Percentiles rank a stretch among this genome's conserved stretches.
Conservation (phyloP, 2,797 vertebrate species). For the Triplophysa yarkandensis region DNA sequence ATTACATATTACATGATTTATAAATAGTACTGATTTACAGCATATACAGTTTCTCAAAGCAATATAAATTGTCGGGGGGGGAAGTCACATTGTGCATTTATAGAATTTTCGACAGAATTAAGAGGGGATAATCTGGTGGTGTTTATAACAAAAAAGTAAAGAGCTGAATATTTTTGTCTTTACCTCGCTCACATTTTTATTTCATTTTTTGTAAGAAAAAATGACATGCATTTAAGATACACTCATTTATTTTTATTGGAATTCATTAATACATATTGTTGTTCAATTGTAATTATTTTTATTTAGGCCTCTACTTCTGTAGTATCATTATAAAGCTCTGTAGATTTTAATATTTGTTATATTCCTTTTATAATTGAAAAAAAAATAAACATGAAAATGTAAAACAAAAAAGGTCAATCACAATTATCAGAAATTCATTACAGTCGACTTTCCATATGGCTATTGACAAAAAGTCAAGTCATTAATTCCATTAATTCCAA, state of each 20-base stretch:
- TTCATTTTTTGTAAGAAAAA: neutral
- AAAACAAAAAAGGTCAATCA: slow-evolving; percentile 24
- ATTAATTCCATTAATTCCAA: slow-evolving; percentile 26
- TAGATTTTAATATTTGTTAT: neutral
- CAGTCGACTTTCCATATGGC: slow-evolving; percentile 35
- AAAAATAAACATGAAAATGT: neutral
- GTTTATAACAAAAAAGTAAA: neutral
- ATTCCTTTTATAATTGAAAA: neutral
- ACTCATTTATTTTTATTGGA: neutral
- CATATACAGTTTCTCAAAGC: slow-evolving; percentile 59
- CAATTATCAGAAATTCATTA: slow-evolving; percentile 10
- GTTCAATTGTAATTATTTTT: neutral
- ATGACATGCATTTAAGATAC: neutral
- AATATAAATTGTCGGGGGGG: slow-evolving; percentile 38
- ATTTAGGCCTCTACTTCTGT: neutral
- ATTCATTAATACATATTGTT: neutral
- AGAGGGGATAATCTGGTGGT: neutral
- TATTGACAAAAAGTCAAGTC: slow-evolving; percentile 37
- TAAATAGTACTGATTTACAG: slow-evolving; percentile 64
- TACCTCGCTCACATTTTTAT: neutral
- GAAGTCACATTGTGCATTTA: slow-evolving; percentile 49
- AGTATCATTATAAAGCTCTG: neutral
- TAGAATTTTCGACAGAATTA: slow-evolving; percentile 26
- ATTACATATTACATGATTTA: slow-evolving; percentile 65
- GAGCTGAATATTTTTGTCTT: slow-evolving; percentile 4